Percentiles rank a stretch among this genome's conserved stretches.
phyloP scores from a whole-genome alignment of 2,113 vertebrate genomes.

The zebrafish (Danio rerio) region GRCz12tu NC_133186.1:30760001-30760500 shows the following conservation, averaged over 20 bases:
- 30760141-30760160: too few relatives aligned
- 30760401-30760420: constrained; percentile 77
- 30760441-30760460: constrained; percentile 74
- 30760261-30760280: constrained; percentile 66
- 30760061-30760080: too few relatives aligned
- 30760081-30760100: too few relatives aligned
- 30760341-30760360: constrained; percentile 78
- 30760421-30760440: constrained; percentile 68
- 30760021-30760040: too few relatives aligned
- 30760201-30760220: background rate
- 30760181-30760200: background rate
- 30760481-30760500: constrained; percentile 44
- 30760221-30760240: constrained; percentile 71
- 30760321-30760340: constrained; percentile 80
- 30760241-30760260: constrained; percentile 63
- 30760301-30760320: constrained; percentile 72
- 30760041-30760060: too few relatives aligned
- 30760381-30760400: constrained; percentile 77
- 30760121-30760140: too few relatives aligned
- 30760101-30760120: too few relatives aligned
- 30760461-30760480: constrained; percentile 70
- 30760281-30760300: constrained; percentile 71
- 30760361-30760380: constrained; percentile 70
- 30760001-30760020: too few relatives aligned
- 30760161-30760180: too few relatives aligned